A percentile compares a stretch with the other conserved stretches of the same genome.
phyloP scores from a whole-genome alignment of 2,113 vertebrate genomes.

The Genyomyrus donnyi region DNA sequence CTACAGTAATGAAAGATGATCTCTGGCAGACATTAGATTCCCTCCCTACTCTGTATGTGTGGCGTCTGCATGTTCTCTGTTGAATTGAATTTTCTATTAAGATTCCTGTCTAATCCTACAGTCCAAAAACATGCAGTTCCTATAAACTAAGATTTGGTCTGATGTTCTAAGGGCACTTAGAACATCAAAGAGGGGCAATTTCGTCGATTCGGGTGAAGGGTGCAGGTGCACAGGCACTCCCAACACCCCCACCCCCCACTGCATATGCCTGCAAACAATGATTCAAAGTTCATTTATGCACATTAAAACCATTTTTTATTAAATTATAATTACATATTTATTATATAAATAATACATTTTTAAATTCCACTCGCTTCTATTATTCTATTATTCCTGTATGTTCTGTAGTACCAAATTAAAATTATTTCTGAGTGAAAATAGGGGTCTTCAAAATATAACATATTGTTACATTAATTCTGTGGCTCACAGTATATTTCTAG shows the following conservation, averaged over 20 bases:
- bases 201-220: background rate
- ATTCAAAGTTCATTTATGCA: background rate
- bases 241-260: background rate
- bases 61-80: background rate
- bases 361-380: background rate
- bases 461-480: background rate
- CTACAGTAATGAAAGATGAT: background rate
- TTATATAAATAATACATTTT: background rate
- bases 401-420: background rate
- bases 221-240: background rate
- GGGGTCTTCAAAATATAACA: background rate
- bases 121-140: background rate
- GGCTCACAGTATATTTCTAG: background rate
- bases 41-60: background rate
- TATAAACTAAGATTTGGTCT: background rate
- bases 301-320: background rate
- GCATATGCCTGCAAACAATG: background rate
- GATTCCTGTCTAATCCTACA: background rate
- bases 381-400: background rate
- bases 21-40: background rate
- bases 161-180: background rate
- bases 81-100: background rate
- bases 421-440: background rate
- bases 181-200: background rate
- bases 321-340: background rate